These are phyloP conservation scores for Aleadryas rufinucha DNA, from an alignment of 2,113 vertebrate genomes.

Conservation along the genomic window DNA sequence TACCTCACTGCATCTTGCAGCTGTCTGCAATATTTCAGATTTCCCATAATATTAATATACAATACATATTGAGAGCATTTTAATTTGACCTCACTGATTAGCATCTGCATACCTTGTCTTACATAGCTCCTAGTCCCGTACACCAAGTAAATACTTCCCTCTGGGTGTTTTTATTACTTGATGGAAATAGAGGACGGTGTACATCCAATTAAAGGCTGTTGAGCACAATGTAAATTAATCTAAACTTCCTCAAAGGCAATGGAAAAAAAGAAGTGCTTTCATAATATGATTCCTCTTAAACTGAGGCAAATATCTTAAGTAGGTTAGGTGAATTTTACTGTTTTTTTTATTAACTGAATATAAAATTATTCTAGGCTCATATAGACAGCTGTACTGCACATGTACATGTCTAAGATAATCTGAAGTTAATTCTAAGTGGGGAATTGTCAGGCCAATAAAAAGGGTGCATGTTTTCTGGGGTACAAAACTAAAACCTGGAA, in stretches of 20 bases:
- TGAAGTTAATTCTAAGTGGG: not conserved
- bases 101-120: not conserved
- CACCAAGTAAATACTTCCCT: not conserved
- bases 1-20: not conserved
- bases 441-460: not conserved
- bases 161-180: not conserved
- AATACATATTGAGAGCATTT: not conserved
- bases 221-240: not conserved
- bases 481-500: not conserved
- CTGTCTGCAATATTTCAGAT: not conserved
- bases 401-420: not conserved
- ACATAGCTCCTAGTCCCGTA: not conserved
- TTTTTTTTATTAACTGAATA: not conserved
- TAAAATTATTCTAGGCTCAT: not conserved
- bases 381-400: not conserved
- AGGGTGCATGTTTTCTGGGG: rapidly evolving
- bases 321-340: not conserved
- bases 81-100: not conserved
- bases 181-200: not conserved
- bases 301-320: not conserved
- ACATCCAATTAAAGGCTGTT: not conserved
- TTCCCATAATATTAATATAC: not conserved
- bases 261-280: not conserved
- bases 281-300: not conserved
- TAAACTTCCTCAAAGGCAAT: not conserved